Base-by-base conservation (phyloP, 2,888 invertebrate species). In the Endomychus coccineus region DNA sequence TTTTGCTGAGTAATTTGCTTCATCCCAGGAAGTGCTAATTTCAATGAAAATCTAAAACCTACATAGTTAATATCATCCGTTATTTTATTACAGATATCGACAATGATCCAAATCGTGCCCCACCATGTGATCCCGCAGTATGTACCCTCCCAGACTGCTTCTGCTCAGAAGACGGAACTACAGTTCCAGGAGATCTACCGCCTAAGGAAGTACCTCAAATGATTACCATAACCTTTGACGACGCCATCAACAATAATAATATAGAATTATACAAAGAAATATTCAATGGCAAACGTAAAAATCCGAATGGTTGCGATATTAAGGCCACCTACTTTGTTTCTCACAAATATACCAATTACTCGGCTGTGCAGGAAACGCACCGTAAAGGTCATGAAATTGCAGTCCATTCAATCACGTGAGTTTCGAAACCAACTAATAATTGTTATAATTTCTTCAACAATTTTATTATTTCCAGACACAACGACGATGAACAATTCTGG, bases 181-280 rank as follows among this genome's bases (percentile, higher is more conserved):
- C 76, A 25, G 83, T 89, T 51, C 90, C 90, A 43, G 87, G 87
- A 9, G 87, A 89, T 58, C 68, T 89, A 30, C 87, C 86, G 9
- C 64, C 79, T 43, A 84, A 79, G 67, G 87, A 89, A 56, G 87
- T 91, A 1, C 91, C 91, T 3, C 90, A 91, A 71, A 91, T 91
- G 91, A 82, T 92, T 59, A 90, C 88, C 39, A 84, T 92, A 60
- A 91, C 91, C 32, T 92, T 92, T 62, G 91, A 92, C 60, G 91
- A 91, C 57, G 91, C 91, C 57, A 88, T 92, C 67, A 92, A 92
- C 67, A 90, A 90, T 68, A 90, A 92, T 70, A 92, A 92, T 68
- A 91, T 91, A 61, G 90, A 88, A 54, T 70, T 92, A 32, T 92
- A 91, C 75, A 87, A 87, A 64, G 89, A 90, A 58, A 89, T 92